Evolutionary conservation across 1,140 invertebrate genomes (phyloP), one percentile per base, ranked within the genome.

Genomic region (Luehdorfia chinensis): DNA sequence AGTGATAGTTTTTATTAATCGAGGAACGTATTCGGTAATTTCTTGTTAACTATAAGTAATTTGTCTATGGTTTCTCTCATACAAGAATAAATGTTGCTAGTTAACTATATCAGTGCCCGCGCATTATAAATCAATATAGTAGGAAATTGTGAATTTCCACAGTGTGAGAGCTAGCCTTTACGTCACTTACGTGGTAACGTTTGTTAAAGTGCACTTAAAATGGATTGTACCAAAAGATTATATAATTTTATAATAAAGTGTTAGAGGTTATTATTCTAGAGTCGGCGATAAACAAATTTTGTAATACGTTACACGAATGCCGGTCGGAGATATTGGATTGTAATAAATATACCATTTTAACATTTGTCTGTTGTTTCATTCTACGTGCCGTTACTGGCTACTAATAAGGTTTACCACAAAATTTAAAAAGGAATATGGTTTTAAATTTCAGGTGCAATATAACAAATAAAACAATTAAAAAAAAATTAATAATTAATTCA

Each of bases 291-390:
- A 63, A 78, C 64, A 75, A 77, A 74, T 79, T 84, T 83, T 84
- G 79, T 84, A 84, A 76, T 55, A 62, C 34, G 70, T 75, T 75
- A 74, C 72, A 59, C 39, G 48, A 49, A 65, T 65, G 75, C 70
- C 75, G 75, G 66, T 68, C 56, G 66, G 58, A 78, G 71, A 81
- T 84, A 79, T 80, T 80, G 66, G 71, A 84, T 84, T 84, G 78
- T 83, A 84, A 84, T 83, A 83, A 84, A 83, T 84, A 84, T 83
- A 84, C 80, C 78, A 80, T 83, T 84, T 83, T 84, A 84, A 83
- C 76, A 83, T 76, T 79, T 71, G 12, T 53, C n/a, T 49, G 25
- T 50, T 63, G 57, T 66, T 72, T 83, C 41, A 65, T 57, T 56
- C 21, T 14, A 11, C 11, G n/a, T n/a, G n/a, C n/a, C n/a, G n/a